Evolutionary conservation across 1,140 invertebrate species (phyloP).

Genomic region (Pemphigus obesinymphae): DNA sequence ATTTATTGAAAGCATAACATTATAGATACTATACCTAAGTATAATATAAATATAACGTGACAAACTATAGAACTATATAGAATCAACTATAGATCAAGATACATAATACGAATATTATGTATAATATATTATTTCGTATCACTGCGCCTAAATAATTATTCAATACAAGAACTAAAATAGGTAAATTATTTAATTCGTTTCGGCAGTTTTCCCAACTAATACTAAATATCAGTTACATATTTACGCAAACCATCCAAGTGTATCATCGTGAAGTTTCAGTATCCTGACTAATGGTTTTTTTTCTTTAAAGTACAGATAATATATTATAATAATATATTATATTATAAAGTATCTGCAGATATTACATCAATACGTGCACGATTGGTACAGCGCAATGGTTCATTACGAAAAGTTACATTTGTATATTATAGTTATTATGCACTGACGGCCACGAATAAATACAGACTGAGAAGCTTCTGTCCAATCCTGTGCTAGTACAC

Average conservation of each 20-base stretch:
- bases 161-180: too few species aligned
- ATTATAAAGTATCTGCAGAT: neutral
- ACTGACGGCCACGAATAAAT: neutral
- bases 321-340: neutral
- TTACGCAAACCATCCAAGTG: neutral
- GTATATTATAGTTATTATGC: neutral
- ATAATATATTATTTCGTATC: too few species aligned
- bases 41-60: too few species aligned
- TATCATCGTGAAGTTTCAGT: neutral
- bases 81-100: too few species aligned
- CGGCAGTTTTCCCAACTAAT: neutral
- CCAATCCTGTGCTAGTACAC: neutral
- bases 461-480: neutral
- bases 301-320: neutral
- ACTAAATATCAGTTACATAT: neutral
- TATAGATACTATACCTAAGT: too few species aligned
- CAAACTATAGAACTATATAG: too few species aligned
- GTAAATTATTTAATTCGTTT: too few species aligned
- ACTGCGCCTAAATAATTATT: too few species aligned
- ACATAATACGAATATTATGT: too few species aligned
- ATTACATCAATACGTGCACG: neutral
- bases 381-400: neutral
- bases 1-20: too few species aligned
- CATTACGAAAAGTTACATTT: neutral
- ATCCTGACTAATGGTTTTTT: too few species aligned